Conservation (phyloP, 2,797 vertebrate genomes). For the Pangasius macronema region DNA sequence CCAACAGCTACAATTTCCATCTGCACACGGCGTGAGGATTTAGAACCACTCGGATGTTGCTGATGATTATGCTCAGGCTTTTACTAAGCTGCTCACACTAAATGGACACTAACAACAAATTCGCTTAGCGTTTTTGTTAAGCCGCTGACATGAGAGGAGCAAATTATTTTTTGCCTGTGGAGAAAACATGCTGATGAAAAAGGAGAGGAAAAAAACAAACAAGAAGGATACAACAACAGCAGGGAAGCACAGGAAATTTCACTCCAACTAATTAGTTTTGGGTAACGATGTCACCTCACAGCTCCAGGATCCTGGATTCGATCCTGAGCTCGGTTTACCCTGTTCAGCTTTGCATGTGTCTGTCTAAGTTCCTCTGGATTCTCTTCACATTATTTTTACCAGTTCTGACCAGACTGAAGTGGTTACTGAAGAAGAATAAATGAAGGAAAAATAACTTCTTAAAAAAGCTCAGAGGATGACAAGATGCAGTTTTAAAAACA, state of each 20-base stretch:
- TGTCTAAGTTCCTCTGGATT: background rate
- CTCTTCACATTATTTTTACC: background rate
- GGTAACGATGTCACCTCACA: background rate
- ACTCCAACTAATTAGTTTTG: background rate
- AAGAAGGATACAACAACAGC: background rate
- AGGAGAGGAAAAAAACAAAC: background rate
- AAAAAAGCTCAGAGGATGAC: background rate
- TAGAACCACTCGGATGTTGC: background rate
- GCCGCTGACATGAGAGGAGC: background rate
- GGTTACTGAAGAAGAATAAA: background rate
- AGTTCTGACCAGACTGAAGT: background rate
- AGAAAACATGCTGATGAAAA: conserved; percentile 1
- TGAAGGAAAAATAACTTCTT: background rate
- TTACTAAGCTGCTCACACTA: background rate
- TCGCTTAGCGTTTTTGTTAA: background rate
- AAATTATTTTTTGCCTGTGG: background rate
- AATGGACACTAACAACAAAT: background rate
- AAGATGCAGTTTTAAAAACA: too few relatives aligned
- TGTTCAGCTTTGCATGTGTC: background rate
- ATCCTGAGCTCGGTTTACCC: background rate
- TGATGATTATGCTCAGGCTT: background rate
- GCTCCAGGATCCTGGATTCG: background rate
- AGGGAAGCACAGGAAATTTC: background rate
- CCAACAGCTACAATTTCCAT: background rate
- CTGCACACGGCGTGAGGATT: background rate